These are phyloP conservation scores for Camelus bactrianus DNA, from an alignment of 2,113 vertebrate species.

Conservation along the genomic window DNA sequence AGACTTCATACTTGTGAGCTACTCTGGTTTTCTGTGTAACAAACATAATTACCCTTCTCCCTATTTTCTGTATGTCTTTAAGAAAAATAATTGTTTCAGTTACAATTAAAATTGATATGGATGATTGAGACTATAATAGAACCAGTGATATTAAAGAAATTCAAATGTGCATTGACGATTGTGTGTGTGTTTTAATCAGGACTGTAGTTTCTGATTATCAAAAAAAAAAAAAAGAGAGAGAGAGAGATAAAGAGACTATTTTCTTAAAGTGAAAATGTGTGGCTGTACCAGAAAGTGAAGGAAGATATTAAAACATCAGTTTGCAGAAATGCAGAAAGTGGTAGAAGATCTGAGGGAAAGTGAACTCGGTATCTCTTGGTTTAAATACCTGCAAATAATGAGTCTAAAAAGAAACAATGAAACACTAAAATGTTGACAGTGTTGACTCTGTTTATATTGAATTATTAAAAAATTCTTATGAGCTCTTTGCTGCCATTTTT, in stretches of 20 bases:
- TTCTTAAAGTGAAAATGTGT: background rate
- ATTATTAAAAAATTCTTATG: background rate
- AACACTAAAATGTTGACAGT: conserved; percentile 36
- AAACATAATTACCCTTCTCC: background rate
- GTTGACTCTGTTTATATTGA: background rate
- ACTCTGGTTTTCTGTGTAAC: background rate
- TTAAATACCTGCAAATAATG: background rate
- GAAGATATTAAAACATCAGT: background rate
- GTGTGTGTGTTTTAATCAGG: background rate
- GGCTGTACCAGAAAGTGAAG: background rate
- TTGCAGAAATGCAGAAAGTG: background rate
- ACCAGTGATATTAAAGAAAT: background rate
- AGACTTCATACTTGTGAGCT: background rate
- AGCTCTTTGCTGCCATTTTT: background rate
- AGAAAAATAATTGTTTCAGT: background rate
- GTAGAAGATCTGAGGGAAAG: background rate
- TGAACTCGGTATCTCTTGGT: background rate
- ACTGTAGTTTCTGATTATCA: background rate
- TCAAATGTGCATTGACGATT: background rate
- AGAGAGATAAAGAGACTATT: background rate
- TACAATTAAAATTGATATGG: background rate
- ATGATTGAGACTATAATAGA: background rate
- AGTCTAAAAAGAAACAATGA: background rate
- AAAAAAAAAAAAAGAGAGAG: background rate
- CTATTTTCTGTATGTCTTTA: background rate